Base-by-base conservation (phyloP, 2,888 invertebrate species). In the Synanthedon andrenaeformis region DNA sequence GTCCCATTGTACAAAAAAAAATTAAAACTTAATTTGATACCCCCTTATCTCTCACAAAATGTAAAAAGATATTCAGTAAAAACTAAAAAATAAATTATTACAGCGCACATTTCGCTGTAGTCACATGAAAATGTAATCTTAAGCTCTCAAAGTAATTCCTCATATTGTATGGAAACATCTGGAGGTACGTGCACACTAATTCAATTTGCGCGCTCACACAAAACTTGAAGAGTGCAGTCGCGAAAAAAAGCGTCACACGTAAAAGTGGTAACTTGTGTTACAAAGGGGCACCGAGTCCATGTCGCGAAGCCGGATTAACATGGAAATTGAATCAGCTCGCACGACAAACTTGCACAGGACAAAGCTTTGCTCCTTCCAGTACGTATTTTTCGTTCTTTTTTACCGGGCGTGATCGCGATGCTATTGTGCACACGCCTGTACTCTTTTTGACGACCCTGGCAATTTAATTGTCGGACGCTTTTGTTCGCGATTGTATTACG, bases 261-360 rank as follows among this genome's bases (percentile, higher is more conserved):
- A 41, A 53, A 51, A 54, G 23, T 13, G 6, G 13, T 42, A 41
- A 53, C 52, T 54, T 52, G 54, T 19, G 52, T 53, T 48, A 53
- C 55, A 53, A 55, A 53, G 53, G 48, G 35, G 45, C 23, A 14
- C 3, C 11, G 35, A 23, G 4, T 17, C 19, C 14, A 19, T 51
- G 51, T 51, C 51, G 51, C 50, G 28, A 23, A 68, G 67, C 62
- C 61, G 69, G 75, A 82, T 82, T 81, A 82, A 79, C 78, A 79
- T 79, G 77, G 72, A 78, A 79, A 82, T 79, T 76, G 76, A 82
- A 82, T 81, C 78, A 76, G 70, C 69, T 69, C 65, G 67, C 68
- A 69, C 70, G 66, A 66, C 56, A 63, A 53, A 75, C 72, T 74
- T 68, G 62, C 60, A 12, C 61, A 57, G 65, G 57, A 64, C 68